Conservation (phyloP, 2,113 vertebrate species). For the Euleptes europaea region DNA sequence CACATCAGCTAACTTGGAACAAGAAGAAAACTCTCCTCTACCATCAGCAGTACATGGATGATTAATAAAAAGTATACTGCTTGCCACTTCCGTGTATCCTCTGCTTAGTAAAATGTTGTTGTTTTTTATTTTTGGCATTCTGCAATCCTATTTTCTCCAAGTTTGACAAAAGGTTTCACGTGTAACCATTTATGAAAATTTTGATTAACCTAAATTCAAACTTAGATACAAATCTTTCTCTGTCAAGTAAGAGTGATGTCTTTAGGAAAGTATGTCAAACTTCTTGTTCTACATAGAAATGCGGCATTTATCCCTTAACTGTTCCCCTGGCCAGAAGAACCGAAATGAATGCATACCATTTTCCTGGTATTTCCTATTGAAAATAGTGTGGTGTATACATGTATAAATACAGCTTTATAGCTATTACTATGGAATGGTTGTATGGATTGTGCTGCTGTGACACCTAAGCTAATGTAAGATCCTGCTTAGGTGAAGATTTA, state of each 20-base stretch:
- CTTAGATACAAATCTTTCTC: not conserved
- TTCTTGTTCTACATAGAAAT: constrained; percentile 43
- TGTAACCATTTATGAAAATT: not conserved
- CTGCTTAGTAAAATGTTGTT: constrained; percentile 18
- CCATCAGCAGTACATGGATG: constrained; percentile 3
- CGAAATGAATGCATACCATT: constrained; percentile 50
- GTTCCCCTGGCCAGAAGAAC: constrained; percentile 24
- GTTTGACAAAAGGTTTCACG: not conserved
- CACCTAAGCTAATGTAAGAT: not conserved
- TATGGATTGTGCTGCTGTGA: constrained; percentile 6
- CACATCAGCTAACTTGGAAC: not conserved
- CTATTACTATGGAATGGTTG: constrained; percentile 34
- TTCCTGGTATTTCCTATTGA: constrained; percentile 66
- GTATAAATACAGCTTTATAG: constrained; percentile 31
- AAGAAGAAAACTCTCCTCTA: constrained; percentile 30
- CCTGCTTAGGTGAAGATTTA: constrained; percentile 21
- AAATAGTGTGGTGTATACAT: constrained; percentile 54
- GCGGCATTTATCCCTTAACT: constrained; percentile 15
- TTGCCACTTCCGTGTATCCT: constrained; percentile 22
- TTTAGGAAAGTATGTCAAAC: not conserved
- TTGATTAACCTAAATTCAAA: constrained; percentile 1
- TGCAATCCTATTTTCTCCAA: constrained; percentile 5
- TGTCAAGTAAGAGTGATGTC: constrained; percentile 15
- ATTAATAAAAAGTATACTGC: constrained; percentile 31
- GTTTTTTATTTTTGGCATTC: constrained; percentile 30